These are phyloP conservation scores for Drosophila kanapiae DNA, from an alignment of 1,140 invertebrate species.

Conservation along the genomic window DNA sequence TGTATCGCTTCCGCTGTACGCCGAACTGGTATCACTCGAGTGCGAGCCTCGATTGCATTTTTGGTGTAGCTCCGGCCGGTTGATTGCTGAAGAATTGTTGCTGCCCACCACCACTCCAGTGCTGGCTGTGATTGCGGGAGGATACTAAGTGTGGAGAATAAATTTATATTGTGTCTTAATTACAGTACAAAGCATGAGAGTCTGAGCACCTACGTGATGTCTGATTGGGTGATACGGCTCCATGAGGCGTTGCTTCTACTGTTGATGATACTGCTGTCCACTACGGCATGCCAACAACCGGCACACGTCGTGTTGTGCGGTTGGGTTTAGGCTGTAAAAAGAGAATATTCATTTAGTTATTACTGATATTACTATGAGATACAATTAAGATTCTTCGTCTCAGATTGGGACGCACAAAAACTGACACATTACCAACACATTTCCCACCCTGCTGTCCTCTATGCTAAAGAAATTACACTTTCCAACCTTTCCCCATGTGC, in stretches of 20 bases:
- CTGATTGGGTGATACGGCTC: slow-evolving; percentile 84
- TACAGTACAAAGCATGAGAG: slow-evolving; percentile 20
- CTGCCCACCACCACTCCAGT: slow-evolving; percentile 48
- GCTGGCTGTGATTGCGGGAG: slow-evolving; percentile 65
- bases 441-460: too few species aligned
- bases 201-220: slow-evolving; percentile 73
- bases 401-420: too few species aligned
- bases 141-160: slow-evolving; percentile 52
- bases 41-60: slow-evolving; percentile 94
- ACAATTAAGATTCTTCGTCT: too few species aligned
- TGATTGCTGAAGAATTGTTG: slow-evolving; percentile 46
- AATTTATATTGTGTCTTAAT: slow-evolving; percentile 32
- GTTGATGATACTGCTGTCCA: slow-evolving; percentile 30
- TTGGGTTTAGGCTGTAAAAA: slow-evolving; percentile 12
- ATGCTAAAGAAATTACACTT: too few species aligned
- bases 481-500: too few species aligned
- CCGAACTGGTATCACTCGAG: slow-evolving; percentile 97
- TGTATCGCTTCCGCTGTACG: slow-evolving; percentile 97
- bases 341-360: too few species aligned
- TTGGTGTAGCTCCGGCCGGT: slow-evolving; percentile 89
- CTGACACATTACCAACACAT: too few species aligned
- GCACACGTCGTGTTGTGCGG: slow-evolving; percentile 14
- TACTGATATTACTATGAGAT: too few species aligned
- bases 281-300: slow-evolving; percentile 54
- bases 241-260: slow-evolving; percentile 68